Evolutionary conservation across 1,140 invertebrate species (phyloP).

Genomic region (Drosophila ogumai): DNA sequence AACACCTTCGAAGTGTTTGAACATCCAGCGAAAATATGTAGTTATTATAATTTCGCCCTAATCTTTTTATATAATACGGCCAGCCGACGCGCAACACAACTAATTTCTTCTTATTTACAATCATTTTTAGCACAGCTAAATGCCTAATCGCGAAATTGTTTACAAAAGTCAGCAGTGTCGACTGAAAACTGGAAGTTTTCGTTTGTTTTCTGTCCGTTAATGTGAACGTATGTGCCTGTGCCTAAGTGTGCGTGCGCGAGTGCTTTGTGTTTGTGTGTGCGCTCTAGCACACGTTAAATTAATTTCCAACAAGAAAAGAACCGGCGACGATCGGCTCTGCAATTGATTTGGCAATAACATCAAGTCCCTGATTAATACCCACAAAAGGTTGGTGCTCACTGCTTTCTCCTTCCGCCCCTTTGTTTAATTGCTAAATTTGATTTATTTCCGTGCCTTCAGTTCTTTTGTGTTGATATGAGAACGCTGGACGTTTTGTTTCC

Average conservation of each 20-base stretch:
- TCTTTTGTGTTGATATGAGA: conserved; percentile 44
- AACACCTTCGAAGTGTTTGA: conserved; percentile 49
- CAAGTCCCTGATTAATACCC: conserved; percentile 55
- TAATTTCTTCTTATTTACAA: conserved; percentile 44
- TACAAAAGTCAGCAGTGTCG: conserved; percentile 44
- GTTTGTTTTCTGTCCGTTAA: conserved; percentile 38
- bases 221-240: conserved; percentile 14
- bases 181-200: conserved; percentile 17
- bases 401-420: conserved; percentile 11
- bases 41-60: conserved; percentile 69
- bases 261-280: conserved; percentile 2
- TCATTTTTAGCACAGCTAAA: conserved; percentile 35
- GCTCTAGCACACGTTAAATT: conserved; percentile 19
- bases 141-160: conserved; percentile 57
- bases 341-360: conserved; percentile 34
- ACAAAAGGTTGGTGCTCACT: conserved; percentile 48
- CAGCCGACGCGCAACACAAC: conserved; percentile 15
- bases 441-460: conserved; percentile 35
- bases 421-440: conserved; percentile 25
- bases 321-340: conserved; percentile 21
- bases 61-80: conserved; percentile 41
- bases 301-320: conserved; percentile 47
- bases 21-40: conserved; percentile 43
- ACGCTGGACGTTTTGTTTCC: conserved; percentile 20
- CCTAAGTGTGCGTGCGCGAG: conserved; percentile 6